Conservation (phyloP, 2,797 vertebrate species). For the Dipus sagitta region DNA sequence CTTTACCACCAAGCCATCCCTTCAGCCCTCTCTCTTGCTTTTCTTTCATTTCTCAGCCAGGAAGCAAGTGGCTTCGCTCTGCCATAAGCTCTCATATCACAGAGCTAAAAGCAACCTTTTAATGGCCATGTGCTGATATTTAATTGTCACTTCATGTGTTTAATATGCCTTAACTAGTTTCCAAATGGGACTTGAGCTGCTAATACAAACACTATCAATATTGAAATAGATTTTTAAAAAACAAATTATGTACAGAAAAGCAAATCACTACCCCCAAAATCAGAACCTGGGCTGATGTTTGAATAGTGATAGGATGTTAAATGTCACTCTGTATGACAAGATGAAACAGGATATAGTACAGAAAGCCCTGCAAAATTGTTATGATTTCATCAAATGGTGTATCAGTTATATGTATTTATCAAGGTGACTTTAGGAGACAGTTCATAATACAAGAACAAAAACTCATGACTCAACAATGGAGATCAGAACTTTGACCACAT, state of each 20-base stretch:
- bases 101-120: neutral
- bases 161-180: neutral
- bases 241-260: constrained; percentile 4
- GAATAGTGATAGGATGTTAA: neutral
- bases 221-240: neutral
- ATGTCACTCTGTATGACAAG: neutral
- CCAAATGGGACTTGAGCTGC: neutral
- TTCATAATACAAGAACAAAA: neutral
- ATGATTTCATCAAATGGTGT: neutral
- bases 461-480: neutral
- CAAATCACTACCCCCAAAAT: neutral
- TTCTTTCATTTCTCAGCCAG: neutral
- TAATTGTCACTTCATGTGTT: neutral
- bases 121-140: too few species aligned
- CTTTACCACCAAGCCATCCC: too few species aligned
- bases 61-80: neutral
- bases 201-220: neutral
- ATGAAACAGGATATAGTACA: neutral
- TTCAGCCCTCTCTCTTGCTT: neutral
- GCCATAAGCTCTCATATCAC: neutral
- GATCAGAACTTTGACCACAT: neutral
- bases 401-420: fast-evolving
- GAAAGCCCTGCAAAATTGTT: neutral
- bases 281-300: neutral
- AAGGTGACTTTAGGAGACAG: neutral